Evolutionary conservation across 1,140 invertebrate species (phyloP).

Genomic region (Amyelois transitella): DNA sequence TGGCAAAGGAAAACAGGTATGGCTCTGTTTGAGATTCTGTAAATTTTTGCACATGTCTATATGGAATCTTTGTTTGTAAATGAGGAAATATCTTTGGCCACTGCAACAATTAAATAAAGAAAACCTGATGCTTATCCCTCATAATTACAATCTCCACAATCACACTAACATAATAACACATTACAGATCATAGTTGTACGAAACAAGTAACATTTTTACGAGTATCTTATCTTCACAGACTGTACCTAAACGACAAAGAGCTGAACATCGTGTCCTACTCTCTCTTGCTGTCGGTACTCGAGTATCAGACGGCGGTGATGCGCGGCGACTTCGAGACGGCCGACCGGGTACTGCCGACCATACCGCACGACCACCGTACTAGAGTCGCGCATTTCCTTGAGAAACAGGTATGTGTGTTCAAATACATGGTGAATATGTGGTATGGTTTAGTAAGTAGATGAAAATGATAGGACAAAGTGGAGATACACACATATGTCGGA

Average conservation of each 20-base stretch:
- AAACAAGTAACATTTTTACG: too few relatives aligned
- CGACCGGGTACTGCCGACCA: constrained; percentile 94
- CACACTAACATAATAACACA: too few relatives aligned
- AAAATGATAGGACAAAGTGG: too few relatives aligned
- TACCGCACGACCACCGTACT: constrained; percentile 96
- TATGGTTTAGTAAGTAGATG: not conserved
- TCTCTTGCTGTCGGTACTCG: constrained; percentile 92
- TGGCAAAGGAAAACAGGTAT: constrained; percentile 92
- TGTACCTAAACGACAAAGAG: constrained; percentile 99
- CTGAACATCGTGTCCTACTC: constrained; percentile 94
- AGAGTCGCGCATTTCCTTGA: constrained; percentile 98
- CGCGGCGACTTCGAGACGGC: constrained; percentile 97
- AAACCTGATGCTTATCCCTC: too few relatives aligned
- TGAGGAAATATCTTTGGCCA: too few relatives aligned
- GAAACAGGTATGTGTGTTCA: constrained; percentile 83
- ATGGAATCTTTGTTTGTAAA: too few relatives aligned
- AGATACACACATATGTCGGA: too few relatives aligned
- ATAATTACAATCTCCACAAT: too few relatives aligned
- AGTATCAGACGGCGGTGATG: constrained; percentile 99
- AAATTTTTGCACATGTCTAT: too few relatives aligned
- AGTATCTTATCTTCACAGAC: constrained; percentile 61
- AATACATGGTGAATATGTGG: not conserved
- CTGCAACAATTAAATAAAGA: too few relatives aligned
- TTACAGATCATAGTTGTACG: too few relatives aligned
- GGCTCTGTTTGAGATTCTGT: not conserved